Evolutionary conservation across 2,888 invertebrate genomes (phyloP).

Genomic region (Frankliniella fusca): DNA sequence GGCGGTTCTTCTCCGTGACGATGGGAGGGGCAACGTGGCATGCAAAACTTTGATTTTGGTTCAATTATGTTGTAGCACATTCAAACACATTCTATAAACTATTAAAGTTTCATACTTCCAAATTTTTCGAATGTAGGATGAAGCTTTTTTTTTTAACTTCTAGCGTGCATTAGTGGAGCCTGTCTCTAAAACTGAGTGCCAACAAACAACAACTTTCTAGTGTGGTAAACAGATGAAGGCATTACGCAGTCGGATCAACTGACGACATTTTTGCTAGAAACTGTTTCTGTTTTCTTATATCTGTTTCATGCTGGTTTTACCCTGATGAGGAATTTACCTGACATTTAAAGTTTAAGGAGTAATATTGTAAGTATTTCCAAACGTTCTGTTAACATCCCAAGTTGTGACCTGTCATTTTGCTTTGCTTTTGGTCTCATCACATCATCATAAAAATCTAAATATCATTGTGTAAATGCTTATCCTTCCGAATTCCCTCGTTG

Average conservation of each 20-base stretch:
- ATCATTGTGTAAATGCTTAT: not conserved
- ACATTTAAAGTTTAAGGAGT: not conserved
- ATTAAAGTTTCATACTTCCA: not conserved
- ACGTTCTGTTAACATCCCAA: not conserved
- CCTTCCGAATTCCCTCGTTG: not conserved
- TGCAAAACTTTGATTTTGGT: not conserved
- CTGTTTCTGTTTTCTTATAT: not conserved
- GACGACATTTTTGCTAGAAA: not conserved
- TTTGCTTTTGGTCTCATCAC: not conserved
- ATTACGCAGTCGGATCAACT: not conserved
- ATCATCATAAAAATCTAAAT: not conserved
- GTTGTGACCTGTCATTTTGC: not conserved
- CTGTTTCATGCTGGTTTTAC: not conserved
- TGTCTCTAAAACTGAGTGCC: not conserved
- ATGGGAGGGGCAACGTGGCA: slow-evolving; percentile 3
- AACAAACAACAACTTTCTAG: not conserved
- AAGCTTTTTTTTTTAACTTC: not conserved
- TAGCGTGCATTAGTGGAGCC: not conserved
- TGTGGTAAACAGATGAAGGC: not conserved
- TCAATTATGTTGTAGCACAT: not conserved
- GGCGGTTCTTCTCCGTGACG: not conserved
- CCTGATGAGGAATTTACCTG: too few species aligned
- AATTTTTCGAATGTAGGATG: not conserved
- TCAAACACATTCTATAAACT: not conserved
- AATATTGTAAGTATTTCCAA: not conserved